These are phyloP conservation scores for Channa argus DNA, from an alignment of 2,113 vertebrate genomes.

Conservation along the genomic window DNA sequence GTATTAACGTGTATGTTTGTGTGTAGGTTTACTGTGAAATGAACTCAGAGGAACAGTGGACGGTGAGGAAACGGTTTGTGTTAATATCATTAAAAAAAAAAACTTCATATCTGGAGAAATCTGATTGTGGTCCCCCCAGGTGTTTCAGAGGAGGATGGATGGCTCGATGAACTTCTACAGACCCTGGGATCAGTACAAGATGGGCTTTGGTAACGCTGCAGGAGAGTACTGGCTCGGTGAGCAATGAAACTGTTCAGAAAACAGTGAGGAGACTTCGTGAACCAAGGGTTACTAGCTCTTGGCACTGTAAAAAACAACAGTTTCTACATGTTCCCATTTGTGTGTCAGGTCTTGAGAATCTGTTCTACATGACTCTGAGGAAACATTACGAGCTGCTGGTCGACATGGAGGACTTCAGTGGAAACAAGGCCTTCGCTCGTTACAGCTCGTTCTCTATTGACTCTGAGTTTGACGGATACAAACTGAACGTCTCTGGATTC, in stretches of 20 bases:
- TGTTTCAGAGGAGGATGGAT: constrained; percentile 52
- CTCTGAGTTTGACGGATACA: background rate
- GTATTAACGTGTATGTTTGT: background rate
- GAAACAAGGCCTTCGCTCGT: constrained; percentile 8
- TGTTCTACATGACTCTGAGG: constrained; percentile 14
- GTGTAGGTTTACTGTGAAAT: too few relatives aligned
- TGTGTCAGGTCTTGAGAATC: constrained; percentile 38
- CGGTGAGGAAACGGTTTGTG: too few relatives aligned
- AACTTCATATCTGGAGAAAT: too few relatives aligned
- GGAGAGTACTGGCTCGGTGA: constrained; percentile 62
- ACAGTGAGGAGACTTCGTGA: background rate
- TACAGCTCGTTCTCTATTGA: constrained; percentile 48
- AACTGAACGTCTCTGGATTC: constrained; percentile 42
- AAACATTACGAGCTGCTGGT: constrained; percentile 40
- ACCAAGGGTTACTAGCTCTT: too few relatives aligned
- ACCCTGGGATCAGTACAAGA: constrained; percentile 33
- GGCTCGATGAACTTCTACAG: constrained; percentile 53
- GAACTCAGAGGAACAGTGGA: too few relatives aligned
- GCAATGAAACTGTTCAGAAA: background rate
- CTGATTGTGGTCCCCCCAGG: constrained; percentile 3
- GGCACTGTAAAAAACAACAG: too few relatives aligned
- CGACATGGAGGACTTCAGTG: constrained; percentile 43
- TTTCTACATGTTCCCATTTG: too few relatives aligned
- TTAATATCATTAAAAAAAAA: too few relatives aligned
- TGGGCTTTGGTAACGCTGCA: constrained; percentile 33